Conservation (phyloP, 2,888 invertebrate genomes). For the Gymnocheta viridis region DNA sequence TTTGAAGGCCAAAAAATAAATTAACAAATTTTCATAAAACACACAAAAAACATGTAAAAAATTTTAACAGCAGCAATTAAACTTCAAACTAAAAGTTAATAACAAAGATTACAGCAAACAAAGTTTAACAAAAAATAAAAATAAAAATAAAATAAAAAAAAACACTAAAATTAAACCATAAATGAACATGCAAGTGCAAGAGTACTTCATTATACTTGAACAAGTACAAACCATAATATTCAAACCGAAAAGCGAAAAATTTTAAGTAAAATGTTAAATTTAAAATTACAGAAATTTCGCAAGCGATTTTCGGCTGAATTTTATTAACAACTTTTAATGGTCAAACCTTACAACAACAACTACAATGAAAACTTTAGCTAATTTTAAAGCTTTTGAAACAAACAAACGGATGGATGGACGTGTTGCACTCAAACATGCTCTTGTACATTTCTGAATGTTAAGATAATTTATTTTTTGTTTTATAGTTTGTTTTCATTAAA, state of each 20-base stretch:
- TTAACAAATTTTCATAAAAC: slow-evolving; percentile 27
- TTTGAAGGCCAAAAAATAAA: slow-evolving; percentile 49
- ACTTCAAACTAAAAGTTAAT: slow-evolving; percentile 49
- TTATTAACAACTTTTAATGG: slow-evolving; percentile 19
- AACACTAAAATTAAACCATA: slow-evolving; percentile 19
- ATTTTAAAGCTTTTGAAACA: neutral
- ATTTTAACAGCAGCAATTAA: slow-evolving; percentile 45
- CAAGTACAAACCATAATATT: slow-evolving; percentile 10
- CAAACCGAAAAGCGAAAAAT: neutral
- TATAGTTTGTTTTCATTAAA: neutral
- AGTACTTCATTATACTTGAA: slow-evolving; percentile 17
- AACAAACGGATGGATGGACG: neutral
- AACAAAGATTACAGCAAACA: slow-evolving; percentile 21
- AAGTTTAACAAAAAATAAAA: neutral
- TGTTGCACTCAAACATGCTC: slow-evolving; percentile 9
- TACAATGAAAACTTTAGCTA: neutral
- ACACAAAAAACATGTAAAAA: slow-evolving; percentile 17
- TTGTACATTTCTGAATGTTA: slow-evolving; percentile 21
- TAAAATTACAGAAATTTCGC: slow-evolving; percentile 26
- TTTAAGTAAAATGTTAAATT: neutral
- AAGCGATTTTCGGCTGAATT: slow-evolving; percentile 13
- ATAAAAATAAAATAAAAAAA: neutral
- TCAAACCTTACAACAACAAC: slow-evolving; percentile 18
- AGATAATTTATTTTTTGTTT: neutral
- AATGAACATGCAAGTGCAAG: slow-evolving; percentile 45